Conservation (phyloP, 2,797 vertebrate species). For the Urosaurus nigricauda region DNA sequence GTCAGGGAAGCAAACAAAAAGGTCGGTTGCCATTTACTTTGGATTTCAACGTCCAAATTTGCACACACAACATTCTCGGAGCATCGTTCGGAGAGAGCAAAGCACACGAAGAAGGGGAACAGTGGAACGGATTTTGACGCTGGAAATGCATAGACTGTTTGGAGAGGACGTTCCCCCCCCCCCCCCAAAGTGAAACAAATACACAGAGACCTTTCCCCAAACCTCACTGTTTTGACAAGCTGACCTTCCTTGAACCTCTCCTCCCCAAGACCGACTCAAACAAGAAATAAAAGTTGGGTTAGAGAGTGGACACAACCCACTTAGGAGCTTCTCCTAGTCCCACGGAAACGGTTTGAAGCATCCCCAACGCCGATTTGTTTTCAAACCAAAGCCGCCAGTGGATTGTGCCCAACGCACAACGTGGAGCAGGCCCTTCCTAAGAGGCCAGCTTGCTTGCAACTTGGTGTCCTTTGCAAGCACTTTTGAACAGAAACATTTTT, state of each 20-base stretch:
- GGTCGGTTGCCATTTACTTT: constrained; percentile 73
- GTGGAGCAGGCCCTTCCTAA: constrained; percentile 41
- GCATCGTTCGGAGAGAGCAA: constrained; percentile 57
- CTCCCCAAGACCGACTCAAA: not conserved
- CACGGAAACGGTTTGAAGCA: not conserved
- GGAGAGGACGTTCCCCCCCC: constrained; percentile 54
- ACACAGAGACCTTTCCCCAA: not conserved
- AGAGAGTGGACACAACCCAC: not conserved
- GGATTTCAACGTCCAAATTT: constrained; percentile 64
- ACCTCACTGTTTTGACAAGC: not conserved
- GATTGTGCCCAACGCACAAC: not conserved
- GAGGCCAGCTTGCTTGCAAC: constrained; percentile 56
- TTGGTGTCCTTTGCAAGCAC: not conserved
- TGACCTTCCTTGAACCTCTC: not conserved
- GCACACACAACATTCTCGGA: constrained; percentile 67
- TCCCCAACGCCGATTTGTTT: not conserved
- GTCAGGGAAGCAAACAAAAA: constrained; percentile 57
- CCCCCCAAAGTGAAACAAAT: constrained; percentile 34
- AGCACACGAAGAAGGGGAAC: too few species aligned
- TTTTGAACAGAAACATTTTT: not conserved
- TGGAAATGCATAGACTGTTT: constrained; percentile 77
- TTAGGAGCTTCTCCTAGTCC: too few species aligned
- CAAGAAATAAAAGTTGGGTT: not conserved
- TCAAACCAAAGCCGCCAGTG: too few species aligned
- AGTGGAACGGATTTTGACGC: constrained; percentile 56